Percentiles rank a stretch among this genome's conserved stretches.
Evolutionary conservation across 1,140 invertebrate genomes (phyloP).

Genomic region (Neodiprion virginianus): DNA sequence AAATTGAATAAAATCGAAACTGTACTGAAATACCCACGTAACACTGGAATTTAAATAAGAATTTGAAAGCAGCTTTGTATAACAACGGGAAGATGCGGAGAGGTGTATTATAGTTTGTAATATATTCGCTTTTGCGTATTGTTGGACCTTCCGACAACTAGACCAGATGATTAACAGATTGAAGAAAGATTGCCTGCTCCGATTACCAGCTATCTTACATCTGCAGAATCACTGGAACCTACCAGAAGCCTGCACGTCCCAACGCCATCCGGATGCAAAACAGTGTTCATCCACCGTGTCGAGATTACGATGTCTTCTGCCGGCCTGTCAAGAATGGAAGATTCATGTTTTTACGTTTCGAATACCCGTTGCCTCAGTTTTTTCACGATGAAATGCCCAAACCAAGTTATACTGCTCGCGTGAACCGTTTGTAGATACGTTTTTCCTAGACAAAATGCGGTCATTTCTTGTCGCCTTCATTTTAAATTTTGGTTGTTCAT

Average conservation of each 20-base stretch:
- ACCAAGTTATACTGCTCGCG: not conserved
- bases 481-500: not conserved
- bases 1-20: constrained; percentile 2
- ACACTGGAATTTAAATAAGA: not conserved
- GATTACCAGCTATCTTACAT: not conserved
- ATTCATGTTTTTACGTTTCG: not conserved
- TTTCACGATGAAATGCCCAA: not conserved
- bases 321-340: not conserved
- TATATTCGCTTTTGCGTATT: not conserved
- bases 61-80: not conserved
- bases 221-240: not conserved
- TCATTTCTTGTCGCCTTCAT: not conserved
- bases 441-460: not conserved
- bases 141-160: not conserved
- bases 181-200: not conserved
- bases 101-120: not conserved
- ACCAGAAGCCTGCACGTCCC: not conserved
- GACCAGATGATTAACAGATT: not conserved
- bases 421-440: not conserved
- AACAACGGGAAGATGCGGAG: not conserved
- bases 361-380: not conserved
- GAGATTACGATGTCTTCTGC: not conserved
- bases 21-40: not conserved
- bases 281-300: not conserved
- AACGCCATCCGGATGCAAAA: not conserved